phyloP scores from a whole-genome alignment of 1,140 invertebrate species.

The Physella acuta region DNA sequence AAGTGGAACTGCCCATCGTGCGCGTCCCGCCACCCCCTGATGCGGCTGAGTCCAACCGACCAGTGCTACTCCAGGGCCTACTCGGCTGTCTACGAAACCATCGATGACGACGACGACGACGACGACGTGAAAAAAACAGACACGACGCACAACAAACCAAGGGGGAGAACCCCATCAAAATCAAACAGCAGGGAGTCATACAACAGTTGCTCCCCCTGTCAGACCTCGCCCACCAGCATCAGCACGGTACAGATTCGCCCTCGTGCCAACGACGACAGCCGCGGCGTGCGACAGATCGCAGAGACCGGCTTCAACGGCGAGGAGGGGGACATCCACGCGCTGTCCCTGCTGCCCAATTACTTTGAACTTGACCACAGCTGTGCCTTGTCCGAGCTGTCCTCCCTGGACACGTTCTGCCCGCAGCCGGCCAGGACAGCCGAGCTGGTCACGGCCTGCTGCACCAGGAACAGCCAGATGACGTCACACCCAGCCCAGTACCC shows the following conservation, averaged over 20 bases:
- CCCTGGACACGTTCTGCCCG: no score
- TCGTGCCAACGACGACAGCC: neutral
- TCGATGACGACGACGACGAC: slow-evolving; percentile 16
- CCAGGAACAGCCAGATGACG: no score
- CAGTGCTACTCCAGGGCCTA: slow-evolving; percentile 9
- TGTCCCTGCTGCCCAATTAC: neutral
- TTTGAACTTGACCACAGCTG: slow-evolving; percentile 14
- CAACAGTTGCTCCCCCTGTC: neutral
- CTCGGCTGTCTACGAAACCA: slow-evolving; percentile 24
- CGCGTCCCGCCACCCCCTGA: slow-evolving; percentile 16
- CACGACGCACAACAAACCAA: neutral
- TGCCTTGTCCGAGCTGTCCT: slow-evolving; percentile 1
- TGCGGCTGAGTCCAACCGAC: neutral
- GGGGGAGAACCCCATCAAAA: neutral
- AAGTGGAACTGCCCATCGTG: slow-evolving; percentile 18
- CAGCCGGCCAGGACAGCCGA: no score
- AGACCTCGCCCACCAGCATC: neutral
- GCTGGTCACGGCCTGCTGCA: no score
- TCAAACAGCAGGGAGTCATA: neutral
- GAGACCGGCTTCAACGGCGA: slow-evolving; percentile 20
- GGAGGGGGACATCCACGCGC: neutral
- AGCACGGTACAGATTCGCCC: neutral
- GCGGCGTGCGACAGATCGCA: neutral
- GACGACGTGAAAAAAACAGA: neutral
- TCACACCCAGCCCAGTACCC: neutral